Conservation (phyloP, 64 coral and sea anemone genomes). For the Actinia equina region DNA sequence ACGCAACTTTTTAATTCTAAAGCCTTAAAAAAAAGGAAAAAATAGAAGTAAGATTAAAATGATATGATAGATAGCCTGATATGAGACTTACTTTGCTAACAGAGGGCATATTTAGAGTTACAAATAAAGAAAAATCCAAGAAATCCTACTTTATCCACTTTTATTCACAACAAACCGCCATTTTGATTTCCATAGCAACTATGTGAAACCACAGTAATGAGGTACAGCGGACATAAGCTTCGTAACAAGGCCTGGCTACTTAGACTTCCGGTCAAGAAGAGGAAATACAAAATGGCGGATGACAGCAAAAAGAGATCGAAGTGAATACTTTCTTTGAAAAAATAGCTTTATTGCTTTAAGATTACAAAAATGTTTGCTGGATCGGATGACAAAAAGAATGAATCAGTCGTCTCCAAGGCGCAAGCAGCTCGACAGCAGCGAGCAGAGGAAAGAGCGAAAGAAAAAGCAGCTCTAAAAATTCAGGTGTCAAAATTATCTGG, state of each 20-base stretch:
- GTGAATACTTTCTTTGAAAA: background rate
- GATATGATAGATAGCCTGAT: background rate
- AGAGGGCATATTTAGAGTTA: constrained; percentile 42
- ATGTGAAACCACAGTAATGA: background rate
- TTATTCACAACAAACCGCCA: constrained; percentile 36
- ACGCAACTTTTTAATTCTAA: background rate
- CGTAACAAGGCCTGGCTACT: constrained; percentile 22
- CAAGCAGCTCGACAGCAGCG: constrained; percentile 70
- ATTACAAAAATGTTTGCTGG: constrained; percentile 53
- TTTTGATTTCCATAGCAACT: constrained; percentile 55
- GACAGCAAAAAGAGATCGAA: background rate
- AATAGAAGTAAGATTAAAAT: background rate
- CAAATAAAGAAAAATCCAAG: background rate
- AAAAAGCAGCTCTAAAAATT: constrained; percentile 64
- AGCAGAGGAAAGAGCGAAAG: constrained; percentile 52
- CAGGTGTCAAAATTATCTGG: constrained; percentile 17
- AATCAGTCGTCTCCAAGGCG: constrained; percentile 43
- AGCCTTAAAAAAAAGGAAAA: background rate
- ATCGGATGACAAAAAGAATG: constrained; percentile 30
- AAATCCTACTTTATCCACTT: background rate
- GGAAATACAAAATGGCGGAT: constrained; percentile 35
- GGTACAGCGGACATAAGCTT: background rate
- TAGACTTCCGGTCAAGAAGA: background rate
- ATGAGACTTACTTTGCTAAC: constrained; percentile 23
- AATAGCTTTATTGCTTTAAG: background rate